A percentile compares a stretch with the other conserved stretches of the same genome.
These are phyloP conservation scores for Alloplasta piceator DNA, from an alignment of 2,888 invertebrate species.

Conservation along the genomic window DNA sequence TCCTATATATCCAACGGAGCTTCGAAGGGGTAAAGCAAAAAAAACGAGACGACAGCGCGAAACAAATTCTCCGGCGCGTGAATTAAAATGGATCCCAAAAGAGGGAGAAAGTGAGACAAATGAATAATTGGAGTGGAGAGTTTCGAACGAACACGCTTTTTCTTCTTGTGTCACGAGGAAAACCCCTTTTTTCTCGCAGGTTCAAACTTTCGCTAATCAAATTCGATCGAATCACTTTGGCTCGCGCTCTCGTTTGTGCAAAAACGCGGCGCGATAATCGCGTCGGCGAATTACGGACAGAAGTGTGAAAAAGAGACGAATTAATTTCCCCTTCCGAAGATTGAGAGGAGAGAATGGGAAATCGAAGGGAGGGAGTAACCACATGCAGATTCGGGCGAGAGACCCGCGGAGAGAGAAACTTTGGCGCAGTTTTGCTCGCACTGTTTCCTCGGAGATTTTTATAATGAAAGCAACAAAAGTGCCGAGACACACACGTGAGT, in stretches of 20 bases:
- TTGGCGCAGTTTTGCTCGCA: conserved; percentile 14
- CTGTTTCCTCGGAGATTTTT: neutral
- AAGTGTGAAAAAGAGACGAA: conserved; percentile 19
- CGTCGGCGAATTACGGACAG: neutral
- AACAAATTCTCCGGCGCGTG: conserved; percentile 36
- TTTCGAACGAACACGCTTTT: conserved; percentile 26
- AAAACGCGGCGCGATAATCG: neutral
- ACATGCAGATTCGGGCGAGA: conserved; percentile 9
- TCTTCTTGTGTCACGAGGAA: neutral
- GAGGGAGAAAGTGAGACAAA: conserved; percentile 43
- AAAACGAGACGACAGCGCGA: conserved; percentile 48
- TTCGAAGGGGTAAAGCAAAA: neutral
- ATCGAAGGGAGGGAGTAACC: conserved; percentile 45
- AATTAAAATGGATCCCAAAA: conserved; percentile 32
- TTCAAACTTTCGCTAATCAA: conserved; percentile 55
- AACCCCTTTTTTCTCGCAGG: conserved; percentile 34
- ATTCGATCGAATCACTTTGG: conserved; percentile 38
- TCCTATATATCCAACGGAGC: conserved; percentile 5
- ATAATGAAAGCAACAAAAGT: conserved; percentile 34
- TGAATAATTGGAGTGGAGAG: conserved; percentile 56
- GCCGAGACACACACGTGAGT: conserved; percentile 47
- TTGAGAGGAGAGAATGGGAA: conserved; percentile 21
- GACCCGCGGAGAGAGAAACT: conserved; percentile 29
- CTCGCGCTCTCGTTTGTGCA: neutral
- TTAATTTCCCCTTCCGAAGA: conserved; percentile 3